Evolutionary conservation across 2,797 vertebrate genomes (phyloP), one percentile per base, ranked within the genome.

Genomic region (Glyptemys insculpta): DNA sequence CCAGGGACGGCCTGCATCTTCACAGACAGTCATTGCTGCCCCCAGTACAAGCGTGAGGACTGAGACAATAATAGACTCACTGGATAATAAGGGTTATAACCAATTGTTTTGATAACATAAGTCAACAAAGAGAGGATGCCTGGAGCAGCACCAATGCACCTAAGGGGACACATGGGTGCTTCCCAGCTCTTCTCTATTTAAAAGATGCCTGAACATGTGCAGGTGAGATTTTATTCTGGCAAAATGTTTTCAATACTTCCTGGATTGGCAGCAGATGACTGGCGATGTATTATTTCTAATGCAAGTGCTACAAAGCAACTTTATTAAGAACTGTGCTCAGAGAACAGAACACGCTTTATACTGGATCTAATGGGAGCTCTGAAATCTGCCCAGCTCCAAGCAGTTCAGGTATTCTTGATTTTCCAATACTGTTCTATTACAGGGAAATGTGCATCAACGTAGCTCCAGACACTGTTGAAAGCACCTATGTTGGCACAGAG

Each of bases 271-370:
- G 52, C 25, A 89, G 41, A 74, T 44, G 59, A 76, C 81, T 90
- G 54, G 53, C 8, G 1, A 81, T 34, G 53, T 86, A 85, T 95
- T 93, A 93, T 59, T 44, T 92, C 25, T 91, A 96, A 83, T 56
- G 47, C 25, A 96, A 89, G 81, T 62, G 4, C 8, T 31, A 52
- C 44, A 83, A 25, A 91, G 83, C 37, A 88, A 81, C 81, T 29
- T 72, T 78, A 8, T 78, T 85, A 90, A 86, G 50, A 79, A 15
- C 12, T 5, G 27, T 59, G 15, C 31, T 92, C 18, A 59, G 57
- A 72, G 65, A 37, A 25, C 2, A 6, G 3, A 16, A 53, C 50
- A 56, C 31, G 25, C 25, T 82, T 15, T 56, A 65, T 25, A 72
- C 4, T 80, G 34, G 15, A 81, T 88, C 62, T 62, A 54, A 85